Conservation (phyloP, 2,888 invertebrate genomes). For the Ennomos fuscantarius region DNA sequence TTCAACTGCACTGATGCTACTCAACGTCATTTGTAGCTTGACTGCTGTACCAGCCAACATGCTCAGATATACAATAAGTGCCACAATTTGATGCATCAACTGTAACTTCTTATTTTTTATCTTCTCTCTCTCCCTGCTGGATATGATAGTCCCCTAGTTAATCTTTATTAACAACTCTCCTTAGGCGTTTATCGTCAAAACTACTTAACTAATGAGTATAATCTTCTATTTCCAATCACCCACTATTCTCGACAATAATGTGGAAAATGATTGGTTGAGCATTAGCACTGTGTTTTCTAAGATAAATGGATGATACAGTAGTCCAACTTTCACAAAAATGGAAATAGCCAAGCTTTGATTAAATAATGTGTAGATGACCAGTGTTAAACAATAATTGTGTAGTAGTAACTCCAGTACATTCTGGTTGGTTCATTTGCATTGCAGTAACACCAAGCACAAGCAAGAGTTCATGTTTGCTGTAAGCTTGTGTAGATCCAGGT, state of each 20-base stretch:
- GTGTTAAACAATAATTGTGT: constrained; percentile 24
- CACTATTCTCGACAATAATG: constrained; percentile 8
- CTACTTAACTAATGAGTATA: constrained; percentile 1
- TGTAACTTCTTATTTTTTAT: too few relatives aligned
- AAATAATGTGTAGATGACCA: constrained; percentile 36
- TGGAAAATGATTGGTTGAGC: constrained; percentile 1
- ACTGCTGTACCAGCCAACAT: constrained; percentile 15
- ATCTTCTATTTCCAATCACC: neutral
- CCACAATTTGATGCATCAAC: neutral
- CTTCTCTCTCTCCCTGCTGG: neutral
- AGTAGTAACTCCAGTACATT: constrained; percentile 17
- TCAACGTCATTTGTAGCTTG: constrained; percentile 19
- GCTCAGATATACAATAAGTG: neutral
- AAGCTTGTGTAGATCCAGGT: constrained; percentile 33
- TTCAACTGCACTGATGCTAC: constrained; percentile 57
- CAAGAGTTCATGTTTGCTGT: constrained; percentile 26
- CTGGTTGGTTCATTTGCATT: constrained; percentile 32
- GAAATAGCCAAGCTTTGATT: constrained; percentile 37
- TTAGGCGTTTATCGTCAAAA: constrained; percentile 3
- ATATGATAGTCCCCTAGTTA: neutral
- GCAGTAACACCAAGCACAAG: constrained; percentile 26
- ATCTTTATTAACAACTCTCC: neutral
- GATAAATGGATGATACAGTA: constrained; percentile 16
- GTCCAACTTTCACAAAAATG: constrained; percentile 31
- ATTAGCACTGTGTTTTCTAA: constrained; percentile 1